These are phyloP conservation scores for Corella eumyota DNA, from an alignment of 23 tunicate species.

Conservation along the genomic window DNA sequence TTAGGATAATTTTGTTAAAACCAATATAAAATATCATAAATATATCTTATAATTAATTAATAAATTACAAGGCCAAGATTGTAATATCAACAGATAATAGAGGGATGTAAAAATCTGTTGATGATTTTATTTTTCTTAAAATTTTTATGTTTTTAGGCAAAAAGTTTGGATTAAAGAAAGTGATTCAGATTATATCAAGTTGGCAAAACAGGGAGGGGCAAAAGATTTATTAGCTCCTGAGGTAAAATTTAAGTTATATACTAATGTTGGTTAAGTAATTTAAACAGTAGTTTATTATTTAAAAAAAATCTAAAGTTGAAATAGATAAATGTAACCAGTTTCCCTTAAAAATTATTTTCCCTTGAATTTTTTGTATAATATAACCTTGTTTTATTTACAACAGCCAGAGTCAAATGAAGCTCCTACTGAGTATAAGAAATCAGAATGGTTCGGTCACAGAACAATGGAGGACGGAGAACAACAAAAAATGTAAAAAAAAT, in stretches of 20 bases:
- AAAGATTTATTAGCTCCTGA: slow-evolving; percentile 67
- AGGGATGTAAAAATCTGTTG: neutral
- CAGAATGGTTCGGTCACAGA: slow-evolving; percentile 84
- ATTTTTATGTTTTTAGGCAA: slow-evolving; percentile 4
- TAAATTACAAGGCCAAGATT: too few species aligned
- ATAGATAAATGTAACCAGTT: too few species aligned
- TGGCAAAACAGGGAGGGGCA: slow-evolving; percentile 85
- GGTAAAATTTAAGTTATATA: neutral
- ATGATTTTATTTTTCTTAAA: neutral
- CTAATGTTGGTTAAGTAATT: neutral
- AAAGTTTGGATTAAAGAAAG: slow-evolving; percentile 45
- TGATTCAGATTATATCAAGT: slow-evolving; percentile 76
- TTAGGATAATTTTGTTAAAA: neutral
- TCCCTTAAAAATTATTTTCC: too few species aligned
- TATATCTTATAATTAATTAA: too few species aligned
- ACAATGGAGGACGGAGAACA: slow-evolving; percentile 50
- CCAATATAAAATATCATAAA: neutral
- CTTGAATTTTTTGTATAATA: neutral
- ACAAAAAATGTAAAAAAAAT: slow-evolving; percentile 60
- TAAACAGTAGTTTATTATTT: neutral
- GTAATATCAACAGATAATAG: too few species aligned
- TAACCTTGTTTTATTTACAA: neutral
- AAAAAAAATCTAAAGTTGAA: neutral
- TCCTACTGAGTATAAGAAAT: slow-evolving; percentile 52
- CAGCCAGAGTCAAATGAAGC: slow-evolving; percentile 23